Evolutionary conservation across 2,113 vertebrate species (phyloP), one percentile per base, ranked within the genome.

Genomic region (Lagopus muta): DNA sequence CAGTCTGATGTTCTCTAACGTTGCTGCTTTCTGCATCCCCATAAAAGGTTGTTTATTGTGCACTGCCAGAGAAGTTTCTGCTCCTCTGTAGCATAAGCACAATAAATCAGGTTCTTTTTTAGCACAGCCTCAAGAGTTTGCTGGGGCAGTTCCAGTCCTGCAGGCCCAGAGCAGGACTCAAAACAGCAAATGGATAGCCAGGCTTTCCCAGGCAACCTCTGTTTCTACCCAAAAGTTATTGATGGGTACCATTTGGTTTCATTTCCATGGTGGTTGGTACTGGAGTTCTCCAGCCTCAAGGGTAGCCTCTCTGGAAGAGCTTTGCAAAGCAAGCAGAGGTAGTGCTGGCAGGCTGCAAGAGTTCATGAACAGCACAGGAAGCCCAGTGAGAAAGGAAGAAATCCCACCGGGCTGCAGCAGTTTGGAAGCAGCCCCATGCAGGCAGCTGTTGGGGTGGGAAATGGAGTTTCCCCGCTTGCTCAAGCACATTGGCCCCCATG

Each of bases 401-500:
- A 83, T 62, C 45, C 81, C 77, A 22, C 45, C 3, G 4, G 25
- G 57, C 36, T 79, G 40, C 48, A 61, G 43, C 1, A 2, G 16
- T 82, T 73, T 82, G 92, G 43, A 64, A 72, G 67, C 52, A 67
- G 57, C 34, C 19, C 21, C 3, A 3, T 3, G 24, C 11, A 82
- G 14, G 43, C 62, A 54, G 65, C 32, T 60, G 40, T 36, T 12
- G 22, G 13, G 1, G 7, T 62, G 15, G 27, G 4, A 22, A 40
- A 58, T 15, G n/a, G 40, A 38, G 36, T 21, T 90, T 69, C 50
- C 82, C 52, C 60, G 11, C 5, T 88, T 34, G 27, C 0, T 0
- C 43, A 27, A 0, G 0, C 40, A 36, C 40, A 13, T 8, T 24
- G 30, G 15, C n/a, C 69, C 65, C 13, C n/a, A 19, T 0, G 0